Conservation (phyloP, 2,797 vertebrate genomes). For the Nannoperca australis region DNA sequence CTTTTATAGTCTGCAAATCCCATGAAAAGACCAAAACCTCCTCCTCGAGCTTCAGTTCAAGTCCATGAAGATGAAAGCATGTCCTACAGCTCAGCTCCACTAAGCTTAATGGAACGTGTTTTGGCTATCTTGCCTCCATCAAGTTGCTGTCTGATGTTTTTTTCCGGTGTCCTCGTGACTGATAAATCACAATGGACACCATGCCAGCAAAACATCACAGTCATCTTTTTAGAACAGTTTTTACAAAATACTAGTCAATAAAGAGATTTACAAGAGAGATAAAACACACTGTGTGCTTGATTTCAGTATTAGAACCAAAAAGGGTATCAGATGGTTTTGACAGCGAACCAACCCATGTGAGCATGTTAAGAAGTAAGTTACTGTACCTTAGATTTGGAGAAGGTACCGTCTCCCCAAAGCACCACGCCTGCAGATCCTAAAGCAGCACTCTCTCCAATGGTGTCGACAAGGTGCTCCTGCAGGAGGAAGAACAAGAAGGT, state of each 20-base stretch:
- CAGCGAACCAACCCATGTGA: too few species aligned
- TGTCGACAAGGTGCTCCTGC: conserved; percentile 91
- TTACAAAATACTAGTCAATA: background rate
- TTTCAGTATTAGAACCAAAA: background rate
- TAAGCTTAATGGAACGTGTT: background rate
- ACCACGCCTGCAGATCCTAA: conserved; percentile 90
- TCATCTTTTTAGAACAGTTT: background rate
- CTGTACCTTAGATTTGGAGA: conserved; percentile 85
- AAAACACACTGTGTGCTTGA: background rate
- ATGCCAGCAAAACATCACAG: background rate
- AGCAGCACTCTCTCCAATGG: conserved; percentile 90
- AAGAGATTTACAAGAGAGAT: background rate
- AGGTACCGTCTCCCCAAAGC: conserved; percentile 88
- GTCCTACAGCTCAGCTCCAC: background rate
- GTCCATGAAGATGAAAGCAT: background rate
- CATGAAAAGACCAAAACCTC: too few species aligned
- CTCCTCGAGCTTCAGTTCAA: background rate
- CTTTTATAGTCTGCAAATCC: too few species aligned
- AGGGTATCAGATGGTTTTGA: background rate
- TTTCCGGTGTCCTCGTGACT: background rate
- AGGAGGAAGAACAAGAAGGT: background rate
- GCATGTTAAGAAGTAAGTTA: background rate
- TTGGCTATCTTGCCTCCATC: background rate
- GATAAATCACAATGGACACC: background rate
- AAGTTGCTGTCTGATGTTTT: background rate